phyloP scores from a whole-genome alignment of 2,797 vertebrate species.

The Sebastes kiyomatsui region DNA sequence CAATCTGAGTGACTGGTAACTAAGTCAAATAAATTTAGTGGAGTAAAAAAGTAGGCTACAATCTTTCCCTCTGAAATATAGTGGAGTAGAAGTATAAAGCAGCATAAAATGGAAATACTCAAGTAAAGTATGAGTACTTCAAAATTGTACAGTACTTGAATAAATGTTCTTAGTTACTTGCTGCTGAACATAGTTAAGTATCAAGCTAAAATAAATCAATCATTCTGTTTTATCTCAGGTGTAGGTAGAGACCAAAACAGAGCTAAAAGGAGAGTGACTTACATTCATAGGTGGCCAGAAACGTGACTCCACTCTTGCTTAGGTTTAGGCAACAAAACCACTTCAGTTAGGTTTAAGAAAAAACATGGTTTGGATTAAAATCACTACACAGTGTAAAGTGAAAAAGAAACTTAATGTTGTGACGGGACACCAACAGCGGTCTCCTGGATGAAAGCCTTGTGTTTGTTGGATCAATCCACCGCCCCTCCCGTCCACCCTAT shows the following conservation, averaged over 20 bases:
- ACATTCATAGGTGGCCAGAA: background rate
- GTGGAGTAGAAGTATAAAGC: background rate
- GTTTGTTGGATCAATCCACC: rapidly evolving
- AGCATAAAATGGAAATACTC: background rate
- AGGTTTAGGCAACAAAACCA: too few species aligned
- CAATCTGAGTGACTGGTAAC: too few species aligned
- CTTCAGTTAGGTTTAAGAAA: too few species aligned
- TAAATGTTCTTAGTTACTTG: background rate
- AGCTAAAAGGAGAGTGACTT: background rate
- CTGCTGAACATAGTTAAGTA: background rate
- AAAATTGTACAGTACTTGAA: background rate
- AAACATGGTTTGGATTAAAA: too few species aligned
- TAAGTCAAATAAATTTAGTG: background rate
- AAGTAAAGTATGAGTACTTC: background rate
- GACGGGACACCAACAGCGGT: too few species aligned
- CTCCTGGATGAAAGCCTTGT: too few species aligned
- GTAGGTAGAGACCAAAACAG: background rate
- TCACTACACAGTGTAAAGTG: background rate
- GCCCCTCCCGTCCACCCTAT: too few species aligned
- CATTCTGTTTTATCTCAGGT: background rate
- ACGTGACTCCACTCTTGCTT: too few species aligned
- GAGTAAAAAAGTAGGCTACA: background rate
- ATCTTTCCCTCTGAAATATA: background rate
- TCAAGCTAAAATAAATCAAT: background rate
- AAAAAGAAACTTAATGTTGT: background rate